A percentile compares a stretch with the other conserved stretches of the same genome.
Evolutionary conservation across 2,888 invertebrate species (phyloP).

Genomic region (Pristionchus exspectatus): DNA sequence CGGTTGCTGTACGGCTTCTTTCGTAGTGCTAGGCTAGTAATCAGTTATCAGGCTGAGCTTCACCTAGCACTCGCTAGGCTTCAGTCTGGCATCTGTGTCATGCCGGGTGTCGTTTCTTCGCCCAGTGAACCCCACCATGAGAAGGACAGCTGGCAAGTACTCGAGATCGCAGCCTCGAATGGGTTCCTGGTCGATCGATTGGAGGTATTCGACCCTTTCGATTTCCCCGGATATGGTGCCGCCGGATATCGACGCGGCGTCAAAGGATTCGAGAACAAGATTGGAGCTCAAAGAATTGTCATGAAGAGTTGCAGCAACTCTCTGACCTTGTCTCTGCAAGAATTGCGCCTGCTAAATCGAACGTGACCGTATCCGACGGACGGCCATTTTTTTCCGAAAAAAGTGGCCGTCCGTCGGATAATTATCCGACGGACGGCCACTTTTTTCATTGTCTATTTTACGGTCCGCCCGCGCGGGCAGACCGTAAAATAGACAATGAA

Average conservation of each 20-base stretch:
- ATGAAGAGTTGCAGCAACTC: constrained; percentile 57
- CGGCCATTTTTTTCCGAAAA: no score
- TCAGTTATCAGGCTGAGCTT: constrained; percentile 60
- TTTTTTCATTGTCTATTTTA: no score
- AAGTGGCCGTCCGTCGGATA: no score
- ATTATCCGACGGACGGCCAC: no score
- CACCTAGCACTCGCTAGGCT: constrained; percentile 68
- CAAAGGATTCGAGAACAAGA: constrained; percentile 71
- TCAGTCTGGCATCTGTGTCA: constrained; percentile 69
- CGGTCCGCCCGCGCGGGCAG: no score
- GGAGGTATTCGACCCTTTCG: constrained; percentile 58
- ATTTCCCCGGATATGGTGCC: constrained; percentile 67
- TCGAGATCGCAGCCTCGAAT: constrained; percentile 68
- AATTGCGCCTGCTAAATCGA: neutral
- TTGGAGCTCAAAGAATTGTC: constrained; percentile 63
- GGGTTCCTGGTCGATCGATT: constrained; percentile 61
- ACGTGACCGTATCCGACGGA: no score
- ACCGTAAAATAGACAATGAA: no score
- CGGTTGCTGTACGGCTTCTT: constrained; percentile 80
- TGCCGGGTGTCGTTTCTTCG: constrained; percentile 18
- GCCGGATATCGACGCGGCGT: constrained; percentile 71
- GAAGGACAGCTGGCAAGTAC: constrained; percentile 74
- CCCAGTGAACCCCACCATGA: constrained; percentile 61
- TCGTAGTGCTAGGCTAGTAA: constrained; percentile 58
- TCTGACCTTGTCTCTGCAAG: neutral